Percentiles rank a stretch among this genome's conserved stretches.
Evolutionary conservation across 2,113 vertebrate species (phyloP).

Genomic region (Procapra przewalskii): DNA sequence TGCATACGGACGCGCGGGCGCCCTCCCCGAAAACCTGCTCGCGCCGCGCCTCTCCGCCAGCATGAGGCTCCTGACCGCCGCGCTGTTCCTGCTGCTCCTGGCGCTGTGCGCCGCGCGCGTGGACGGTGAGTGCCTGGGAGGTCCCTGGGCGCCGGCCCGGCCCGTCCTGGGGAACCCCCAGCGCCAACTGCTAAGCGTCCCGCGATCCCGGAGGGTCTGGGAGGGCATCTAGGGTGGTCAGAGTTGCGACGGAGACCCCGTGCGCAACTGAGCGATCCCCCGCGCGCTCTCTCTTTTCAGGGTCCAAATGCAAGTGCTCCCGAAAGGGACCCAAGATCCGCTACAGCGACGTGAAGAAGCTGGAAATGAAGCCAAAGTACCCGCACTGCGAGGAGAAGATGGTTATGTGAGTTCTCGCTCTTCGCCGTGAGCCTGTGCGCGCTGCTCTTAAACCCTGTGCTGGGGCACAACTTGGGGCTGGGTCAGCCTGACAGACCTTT

Average conservation of each 20-base stretch:
- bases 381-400: conserved; percentile 97
- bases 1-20: neutral
- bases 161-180: neutral
- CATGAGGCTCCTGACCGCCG: conserved; percentile 92
- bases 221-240: neutral
- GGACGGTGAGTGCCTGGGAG: conserved; percentile 85
- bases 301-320: conserved; percentile 97
- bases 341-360: conserved; percentile 96
- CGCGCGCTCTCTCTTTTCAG: conserved; percentile 75
- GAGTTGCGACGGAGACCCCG: neutral
- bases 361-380: conserved; percentile 98
- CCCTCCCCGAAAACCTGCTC: conserved; percentile 2
- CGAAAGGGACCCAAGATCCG: conserved; percentile 98
- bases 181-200: neutral
- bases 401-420: conserved; percentile 92
- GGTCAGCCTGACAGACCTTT: neutral
- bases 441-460: neutral
- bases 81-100: conserved; percentile 89
- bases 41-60: conserved; percentile 68
- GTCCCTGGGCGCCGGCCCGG: neutral
- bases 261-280: neutral
- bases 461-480: neutral
- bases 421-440: neutral
- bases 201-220: neutral
- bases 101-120: conserved; percentile 86